A percentile compares a stretch with the other conserved stretches of the same genome.
Evolutionary conservation across 2,888 invertebrate species (phyloP).

Genomic region (Hyles lineata): DNA sequence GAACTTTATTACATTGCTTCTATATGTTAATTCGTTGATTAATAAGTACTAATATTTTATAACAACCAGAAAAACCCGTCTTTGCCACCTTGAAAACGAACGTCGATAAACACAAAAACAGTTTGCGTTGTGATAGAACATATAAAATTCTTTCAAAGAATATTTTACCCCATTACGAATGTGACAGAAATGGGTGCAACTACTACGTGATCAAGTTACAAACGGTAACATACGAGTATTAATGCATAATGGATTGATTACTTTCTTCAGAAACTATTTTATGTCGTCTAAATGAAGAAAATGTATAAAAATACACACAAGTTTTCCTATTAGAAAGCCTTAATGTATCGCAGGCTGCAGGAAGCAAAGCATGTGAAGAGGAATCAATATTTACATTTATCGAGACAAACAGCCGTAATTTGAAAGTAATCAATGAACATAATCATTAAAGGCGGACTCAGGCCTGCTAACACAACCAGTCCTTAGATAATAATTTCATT

Average conservation of each 20-base stretch:
- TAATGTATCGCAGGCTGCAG: neutral
- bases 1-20: constrained; percentile 1
- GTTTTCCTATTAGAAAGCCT: neutral
- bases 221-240: neutral
- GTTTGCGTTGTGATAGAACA: neutral
- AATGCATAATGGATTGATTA: neutral
- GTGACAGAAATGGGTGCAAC: neutral
- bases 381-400: too few species aligned
- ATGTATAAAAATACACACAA: neutral
- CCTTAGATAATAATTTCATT: neutral
- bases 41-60: neutral
- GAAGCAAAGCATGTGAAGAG: too few species aligned
- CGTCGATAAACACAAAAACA: neutral
- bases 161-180: neutral
- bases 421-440: too few species aligned
- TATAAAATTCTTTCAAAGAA: neutral
- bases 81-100: constrained; percentile 12
- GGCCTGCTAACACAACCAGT: too few species aligned
- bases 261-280: neutral
- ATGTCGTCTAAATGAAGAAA: neutral
- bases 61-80: constrained; percentile 2
- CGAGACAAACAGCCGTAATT: too few species aligned
- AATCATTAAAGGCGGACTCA: neutral
- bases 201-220: neutral
- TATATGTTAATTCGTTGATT: constrained; percentile 1